Evolutionary conservation across 2,113 vertebrate genomes (phyloP), one percentile per base, ranked within the genome.

Genomic region (Atherinomorus stipes): DNA sequence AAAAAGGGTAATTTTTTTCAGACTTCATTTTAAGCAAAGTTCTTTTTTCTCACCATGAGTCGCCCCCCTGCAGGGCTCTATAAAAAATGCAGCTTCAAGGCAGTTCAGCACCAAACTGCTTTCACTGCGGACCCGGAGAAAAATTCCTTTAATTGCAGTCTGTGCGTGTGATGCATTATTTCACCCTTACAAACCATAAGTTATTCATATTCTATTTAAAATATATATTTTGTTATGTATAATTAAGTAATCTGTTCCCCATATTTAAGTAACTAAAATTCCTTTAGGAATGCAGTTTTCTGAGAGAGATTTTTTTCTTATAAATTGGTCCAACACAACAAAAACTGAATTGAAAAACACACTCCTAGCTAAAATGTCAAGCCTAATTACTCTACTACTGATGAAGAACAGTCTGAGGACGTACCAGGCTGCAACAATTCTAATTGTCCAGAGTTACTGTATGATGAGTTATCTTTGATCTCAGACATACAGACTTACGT

Each of bases 81-180:
- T 7, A 47, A 47, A 47, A 18, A 47, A 47, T n/a, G 44, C 18
- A 15, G 40, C 40, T 42, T 13, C 16, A n/a, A n/a, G 18, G 18
- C 18, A 47, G 18, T 47, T 18, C 44, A 47, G 44, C 44, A 11
- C 13, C 15, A 1, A 8, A 5, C 19, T 19, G 1, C 4, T n/a
- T 13, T 42, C 31, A 34, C 31, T 47, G 7, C 16, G 19, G 18
- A 47, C 19, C 44, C 5, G 18, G 7, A n/a, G 44, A 19, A 47
- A 8, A 47, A 12, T 64, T 1, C 11, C 61, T 44, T 49, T 62
- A 19, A 26, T 38, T 47, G 63, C 7, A 34, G 47, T 10, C 38
- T 49, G 49, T 10, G 12, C 21, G 49, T 50, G 8, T 69, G 57
- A 74, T 51, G 5, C 52, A 70, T 70, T 28, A 61, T 65, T 62